Base-by-base conservation (phyloP, 2,888 invertebrate genomes). In the Amblyjoppa fuscipennis region DNA sequence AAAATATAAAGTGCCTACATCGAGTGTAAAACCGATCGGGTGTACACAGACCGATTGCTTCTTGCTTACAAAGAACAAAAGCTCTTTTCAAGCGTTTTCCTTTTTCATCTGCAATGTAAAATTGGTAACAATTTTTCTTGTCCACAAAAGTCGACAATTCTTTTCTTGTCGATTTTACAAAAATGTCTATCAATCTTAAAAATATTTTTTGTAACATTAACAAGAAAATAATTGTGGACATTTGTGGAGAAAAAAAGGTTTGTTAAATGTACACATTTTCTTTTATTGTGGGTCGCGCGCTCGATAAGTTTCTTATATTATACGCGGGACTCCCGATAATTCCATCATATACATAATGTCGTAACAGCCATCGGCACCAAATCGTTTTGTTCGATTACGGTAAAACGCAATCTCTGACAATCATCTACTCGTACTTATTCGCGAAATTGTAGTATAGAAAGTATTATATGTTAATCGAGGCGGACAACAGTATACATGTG, bases 261-360 rank as follows among this genome's bases (percentile, higher is more conserved):
- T 34, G 5, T 6, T 4, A 34, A 34, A 34, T 34, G 34, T 34
- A 34, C 34, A 34, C 34, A 34, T 34, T 34, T 34, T 34, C 20
- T 34, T 34, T 5, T 34, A 34, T 0, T 34, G 6, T 34, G 20
- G 20, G 7, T 7, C 7, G 34, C 34, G 6, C 34, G 83, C 71
- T 73, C 53, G 59, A 56, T 68, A 79, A 77, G 86, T 85, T 85
- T 85, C 82, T 81, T 76, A 81, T 70, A 66, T 53, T 80, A 53
- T 45, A 77, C 91, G 85, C 73, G 74, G 83, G 83, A 75, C 70
- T 41, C 38, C 59, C 77, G 78, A 87, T 86, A 89, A 90, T 90
- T 89, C 90, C 87, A 78, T 89, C 90, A 89, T 90, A 90, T 89
- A 90, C 90, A 90, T 89, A 88, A 90, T 90, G 89, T 88, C 89